Conservation (phyloP, 2,888 invertebrate species). For the Platypus cylindrus region DNA sequence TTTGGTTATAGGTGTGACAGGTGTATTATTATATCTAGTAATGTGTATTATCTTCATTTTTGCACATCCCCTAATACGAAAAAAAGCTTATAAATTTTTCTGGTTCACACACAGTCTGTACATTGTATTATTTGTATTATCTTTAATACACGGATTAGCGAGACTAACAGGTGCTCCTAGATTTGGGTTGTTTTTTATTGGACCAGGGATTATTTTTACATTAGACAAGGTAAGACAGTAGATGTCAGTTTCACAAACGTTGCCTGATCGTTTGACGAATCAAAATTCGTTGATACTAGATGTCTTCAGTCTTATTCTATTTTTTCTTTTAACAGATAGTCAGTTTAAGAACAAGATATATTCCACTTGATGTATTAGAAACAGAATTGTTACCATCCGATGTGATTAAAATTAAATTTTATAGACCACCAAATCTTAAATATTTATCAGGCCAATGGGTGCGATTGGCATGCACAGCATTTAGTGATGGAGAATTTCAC, state of each 20-base stretch:
- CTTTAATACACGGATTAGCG: conserved; percentile 81
- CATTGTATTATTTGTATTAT: conserved; percentile 71
- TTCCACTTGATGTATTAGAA: conserved; percentile 85
- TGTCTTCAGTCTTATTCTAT: not conserved
- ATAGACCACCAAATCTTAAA: conserved; percentile 88
- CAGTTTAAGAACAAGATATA: conserved; percentile 77
- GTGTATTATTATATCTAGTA: conserved; percentile 74
- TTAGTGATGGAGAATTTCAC: conserved; percentile 82
- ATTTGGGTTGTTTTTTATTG: conserved; percentile 90
- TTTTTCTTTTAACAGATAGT: conserved; percentile 56
- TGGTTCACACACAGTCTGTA: conserved; percentile 90
- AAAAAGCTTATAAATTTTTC: conserved; percentile 89
- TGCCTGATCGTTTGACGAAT: not conserved
- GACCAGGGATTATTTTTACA: conserved; percentile 79
- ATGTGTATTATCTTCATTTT: conserved; percentile 96
- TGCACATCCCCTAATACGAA: conserved; percentile 83
- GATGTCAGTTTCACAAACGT: not conserved
- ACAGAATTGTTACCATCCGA: conserved; percentile 89
- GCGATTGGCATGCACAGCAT: conserved; percentile 79
- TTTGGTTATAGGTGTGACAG: conserved; percentile 68
- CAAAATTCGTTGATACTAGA: not conserved
- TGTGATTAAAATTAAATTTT: conserved; percentile 88
- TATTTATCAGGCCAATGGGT: conserved; percentile 94
- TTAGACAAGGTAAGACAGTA: conserved; percentile 61
- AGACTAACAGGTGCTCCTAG: conserved; percentile 81